A percentile compares a stretch with the other conserved stretches of the same genome.
These are phyloP conservation scores for Euura saliciscinereae DNA, from an alignment of 1,140 invertebrate species.

Conservation along the genomic window DNA sequence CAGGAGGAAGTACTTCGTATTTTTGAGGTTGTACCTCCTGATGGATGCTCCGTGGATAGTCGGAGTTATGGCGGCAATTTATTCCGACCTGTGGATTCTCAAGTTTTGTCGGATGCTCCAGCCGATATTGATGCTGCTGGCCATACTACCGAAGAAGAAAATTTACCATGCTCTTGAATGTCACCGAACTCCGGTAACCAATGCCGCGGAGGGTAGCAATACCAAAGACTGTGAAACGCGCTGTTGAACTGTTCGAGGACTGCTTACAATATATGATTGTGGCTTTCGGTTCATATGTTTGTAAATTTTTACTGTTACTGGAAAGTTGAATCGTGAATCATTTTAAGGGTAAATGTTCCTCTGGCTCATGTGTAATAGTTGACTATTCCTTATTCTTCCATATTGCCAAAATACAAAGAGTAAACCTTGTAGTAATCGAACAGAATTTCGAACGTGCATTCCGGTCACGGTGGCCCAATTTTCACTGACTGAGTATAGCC, in stretches of 20 bases:
- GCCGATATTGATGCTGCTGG: slow-evolving; percentile 40
- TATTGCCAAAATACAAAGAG: no score
- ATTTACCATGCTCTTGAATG: slow-evolving; percentile 17
- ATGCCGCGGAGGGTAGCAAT: background rate
- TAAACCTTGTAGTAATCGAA: no score
- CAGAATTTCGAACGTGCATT: no score
- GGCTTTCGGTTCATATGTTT: no score
- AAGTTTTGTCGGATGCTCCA: slow-evolving; percentile 45
- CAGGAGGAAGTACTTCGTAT: slow-evolving; percentile 43
- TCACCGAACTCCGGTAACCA: slow-evolving; percentile 9
- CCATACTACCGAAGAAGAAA: slow-evolving; percentile 38
- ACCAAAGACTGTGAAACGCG: background rate
- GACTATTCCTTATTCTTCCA: no score
- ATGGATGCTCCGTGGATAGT: slow-evolving; percentile 48
- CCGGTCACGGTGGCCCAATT: no score
- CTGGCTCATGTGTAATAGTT: no score
- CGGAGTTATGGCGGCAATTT: slow-evolving; percentile 38
- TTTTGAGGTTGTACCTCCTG: slow-evolving; percentile 41
- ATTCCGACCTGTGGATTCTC: slow-evolving; percentile 41
- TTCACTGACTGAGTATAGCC: no score
- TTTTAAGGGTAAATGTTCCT: no score
- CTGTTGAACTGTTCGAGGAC: background rate
- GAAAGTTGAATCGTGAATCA: no score
- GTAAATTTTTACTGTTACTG: no score
- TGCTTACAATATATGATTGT: background rate